Evolutionary conservation across 2,113 vertebrate genomes (phyloP), one percentile per base, ranked within the genome.

Genomic region (Plectropomus leopardus): DNA sequence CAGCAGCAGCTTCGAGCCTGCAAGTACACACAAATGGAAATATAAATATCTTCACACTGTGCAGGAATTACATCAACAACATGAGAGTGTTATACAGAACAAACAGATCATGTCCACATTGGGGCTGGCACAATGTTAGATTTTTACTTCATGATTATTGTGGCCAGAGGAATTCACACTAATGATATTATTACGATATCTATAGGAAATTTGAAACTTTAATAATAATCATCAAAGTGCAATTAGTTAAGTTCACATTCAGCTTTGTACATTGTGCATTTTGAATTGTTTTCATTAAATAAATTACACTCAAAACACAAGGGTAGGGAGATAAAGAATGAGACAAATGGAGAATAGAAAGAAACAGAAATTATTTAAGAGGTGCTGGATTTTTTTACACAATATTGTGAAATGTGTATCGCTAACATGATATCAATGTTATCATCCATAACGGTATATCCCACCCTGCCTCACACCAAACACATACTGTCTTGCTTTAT

Each of bases 11-110:
- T 8, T 50, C 24, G 19, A 66, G 21, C 59, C 71, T 42, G 71
- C 28, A 36, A 51, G 32, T 11, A 32, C 69, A 51, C 55, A 65
- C 50, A 82, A 34, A 42, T 40, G 19, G 50, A 63, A 64, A 72
- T 42, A 42, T 50, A 10, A 63, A 48, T 65, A n/a, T n/a, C n/a
- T n/a, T n/a, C 44, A 58, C n/a, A 45, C 13, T 55, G 30, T 23
- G 67, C 24, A 71, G 17, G 16, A 72, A 63, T 57, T 14, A 26
- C 26, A 51, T 10, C 11, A 57, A 19, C 10, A 51, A 47, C 28
- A 3, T 21, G 54, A 53, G 17, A 16, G 24, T 11, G 23, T 42
- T 32, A 63, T 10, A 9, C 19, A 63, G 50, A 65, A 54, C 17
- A 60, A 65, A 67, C 54, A 53, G 58, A 58, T 69, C 14, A 24